These are phyloP conservation scores for Octomys mimax DNA, from an alignment of 2,797 vertebrate genomes.

Conservation along the genomic window DNA sequence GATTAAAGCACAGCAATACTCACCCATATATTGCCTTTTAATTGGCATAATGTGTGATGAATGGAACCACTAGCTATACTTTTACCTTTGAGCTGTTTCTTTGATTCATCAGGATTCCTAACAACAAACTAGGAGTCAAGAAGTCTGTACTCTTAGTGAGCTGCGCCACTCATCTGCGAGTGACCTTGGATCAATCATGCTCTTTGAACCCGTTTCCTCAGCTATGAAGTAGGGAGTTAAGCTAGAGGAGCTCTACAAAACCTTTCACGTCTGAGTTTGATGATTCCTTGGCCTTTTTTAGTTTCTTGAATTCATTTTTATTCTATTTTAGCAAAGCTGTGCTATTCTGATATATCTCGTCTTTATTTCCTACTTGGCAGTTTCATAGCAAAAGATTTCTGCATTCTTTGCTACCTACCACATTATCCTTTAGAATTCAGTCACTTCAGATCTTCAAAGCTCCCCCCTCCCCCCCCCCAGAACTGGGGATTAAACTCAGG, in stretches of 20 bases:
- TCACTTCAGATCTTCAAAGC: background rate
- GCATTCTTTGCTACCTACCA: background rate
- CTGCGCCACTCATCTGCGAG: background rate
- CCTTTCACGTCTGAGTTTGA: background rate
- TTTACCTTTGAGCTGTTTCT: conserved; percentile 50
- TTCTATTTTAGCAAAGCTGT: background rate
- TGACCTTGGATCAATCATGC: conserved; percentile 27
- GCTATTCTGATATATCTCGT: background rate
- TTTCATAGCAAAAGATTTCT: background rate
- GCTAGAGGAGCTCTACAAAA: background rate
- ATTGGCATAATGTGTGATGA: conserved; percentile 9
- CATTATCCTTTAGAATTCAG: conserved; percentile 6
- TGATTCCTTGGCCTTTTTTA: background rate
- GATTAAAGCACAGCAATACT: conserved; percentile 50
- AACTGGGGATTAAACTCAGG: too few species aligned
- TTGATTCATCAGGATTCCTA: conserved; percentile 50
- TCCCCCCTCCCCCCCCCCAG: too few species aligned
- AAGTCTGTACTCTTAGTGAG: background rate
- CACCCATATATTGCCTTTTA: conserved; percentile 43
- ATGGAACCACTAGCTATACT: background rate
- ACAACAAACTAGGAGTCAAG: background rate
- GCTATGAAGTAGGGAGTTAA: background rate
- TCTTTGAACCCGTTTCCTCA: background rate
- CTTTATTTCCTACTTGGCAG: background rate
- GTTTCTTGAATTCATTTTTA: background rate